Conservation (phyloP, 2,797 vertebrate genomes). For the Lagorchestes hirsutus region DNA sequence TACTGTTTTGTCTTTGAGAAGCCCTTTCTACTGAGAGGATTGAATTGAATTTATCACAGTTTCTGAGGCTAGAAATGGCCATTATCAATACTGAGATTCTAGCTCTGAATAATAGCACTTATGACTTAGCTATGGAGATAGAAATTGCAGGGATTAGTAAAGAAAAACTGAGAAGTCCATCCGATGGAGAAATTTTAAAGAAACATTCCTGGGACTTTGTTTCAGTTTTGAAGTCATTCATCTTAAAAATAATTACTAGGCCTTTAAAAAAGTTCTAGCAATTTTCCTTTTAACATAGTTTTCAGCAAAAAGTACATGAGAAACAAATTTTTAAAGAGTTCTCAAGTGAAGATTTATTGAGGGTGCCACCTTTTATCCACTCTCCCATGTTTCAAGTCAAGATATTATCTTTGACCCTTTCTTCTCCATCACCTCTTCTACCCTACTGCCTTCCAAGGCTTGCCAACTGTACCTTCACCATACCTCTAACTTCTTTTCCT, state of each 20-base stretch:
- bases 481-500: not conserved
- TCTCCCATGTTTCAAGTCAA: not conserved
- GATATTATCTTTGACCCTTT: not conserved
- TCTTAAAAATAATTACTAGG: constrained; percentile 46
- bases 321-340: not conserved
- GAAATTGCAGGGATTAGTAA: not conserved
- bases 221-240: constrained; percentile 46
- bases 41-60: not conserved
- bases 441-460: not conserved
- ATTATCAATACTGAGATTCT: not conserved
- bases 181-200: constrained; percentile 21
- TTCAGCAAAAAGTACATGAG: constrained; percentile 39
- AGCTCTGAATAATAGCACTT: not conserved
- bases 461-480: not conserved
- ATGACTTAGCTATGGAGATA: rapidly evolving
- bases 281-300: constrained; percentile 22
- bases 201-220: not conserved
- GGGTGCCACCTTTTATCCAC: not conserved
- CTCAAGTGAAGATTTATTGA: constrained; percentile 25
- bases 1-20: not conserved
- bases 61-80: not conserved
- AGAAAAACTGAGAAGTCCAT: not conserved
- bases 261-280: constrained; percentile 39
- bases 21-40: not conserved
- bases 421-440: not conserved